Conservation (phyloP, 2,797 vertebrate genomes). For the Discoglossus pictus region DNA sequence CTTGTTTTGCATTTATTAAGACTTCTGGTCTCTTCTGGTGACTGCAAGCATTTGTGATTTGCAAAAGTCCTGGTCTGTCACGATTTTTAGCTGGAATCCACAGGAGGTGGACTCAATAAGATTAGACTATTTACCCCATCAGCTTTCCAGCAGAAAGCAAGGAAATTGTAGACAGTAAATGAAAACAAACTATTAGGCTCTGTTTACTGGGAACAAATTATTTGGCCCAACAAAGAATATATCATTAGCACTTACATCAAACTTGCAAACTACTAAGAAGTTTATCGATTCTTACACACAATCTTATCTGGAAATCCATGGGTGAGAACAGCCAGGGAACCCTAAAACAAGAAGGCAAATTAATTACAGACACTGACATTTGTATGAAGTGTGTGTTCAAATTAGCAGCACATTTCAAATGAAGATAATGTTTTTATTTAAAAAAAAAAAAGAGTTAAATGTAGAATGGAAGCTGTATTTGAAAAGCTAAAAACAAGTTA, state of each 20-base stretch:
- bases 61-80: conserved; percentile 67
- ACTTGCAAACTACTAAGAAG: not conserved
- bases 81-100: conserved; percentile 65
- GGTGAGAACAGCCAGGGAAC: too few species aligned
- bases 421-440: too few species aligned
- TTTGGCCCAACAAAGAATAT: conserved; percentile 66
- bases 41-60: conserved; percentile 69
- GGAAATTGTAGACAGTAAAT: conserved; percentile 69
- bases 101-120: conserved; percentile 72
- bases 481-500: too few species aligned
- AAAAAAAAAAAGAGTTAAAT: too few species aligned
- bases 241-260: conserved; percentile 65
- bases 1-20: conserved; percentile 49
- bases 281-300: too few species aligned
- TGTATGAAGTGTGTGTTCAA: too few species aligned
- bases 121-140: conserved; percentile 76
- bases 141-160: conserved; percentile 67
- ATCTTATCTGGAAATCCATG: too few species aligned
- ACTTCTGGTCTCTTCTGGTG: conserved; percentile 49
- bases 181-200: conserved; percentile 68
- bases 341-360: too few species aligned
- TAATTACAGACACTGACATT: too few species aligned
- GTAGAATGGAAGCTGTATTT: too few species aligned
- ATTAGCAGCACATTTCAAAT: too few species aligned
- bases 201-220: conserved; percentile 60